Conservation (phyloP, 2,113 vertebrate genomes). For the Ovis aries region ARS-UI_Ramb_v3.0 NC_056080.1:109364501-109365000, state of each 20-base stretch:
- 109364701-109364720: background rate
- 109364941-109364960: background rate
- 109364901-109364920: background rate
- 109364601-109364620: background rate
- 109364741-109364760: constrained; percentile 39
- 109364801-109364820: background rate
- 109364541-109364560: background rate
- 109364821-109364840: background rate
- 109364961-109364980: constrained; percentile 2
- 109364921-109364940: background rate
- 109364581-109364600: background rate
- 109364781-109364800: background rate
- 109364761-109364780: background rate
- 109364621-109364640: background rate
- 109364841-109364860: background rate
- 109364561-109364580: background rate
- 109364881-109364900: background rate
- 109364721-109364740: constrained; percentile 38
- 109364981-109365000: background rate
- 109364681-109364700: background rate
- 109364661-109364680: background rate
- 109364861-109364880: background rate
- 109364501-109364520: constrained; percentile 46
- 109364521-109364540: constrained; percentile 52
- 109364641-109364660: background rate